phyloP scores from a whole-genome alignment of 2,113 vertebrate genomes.

The Channa argus region DNA sequence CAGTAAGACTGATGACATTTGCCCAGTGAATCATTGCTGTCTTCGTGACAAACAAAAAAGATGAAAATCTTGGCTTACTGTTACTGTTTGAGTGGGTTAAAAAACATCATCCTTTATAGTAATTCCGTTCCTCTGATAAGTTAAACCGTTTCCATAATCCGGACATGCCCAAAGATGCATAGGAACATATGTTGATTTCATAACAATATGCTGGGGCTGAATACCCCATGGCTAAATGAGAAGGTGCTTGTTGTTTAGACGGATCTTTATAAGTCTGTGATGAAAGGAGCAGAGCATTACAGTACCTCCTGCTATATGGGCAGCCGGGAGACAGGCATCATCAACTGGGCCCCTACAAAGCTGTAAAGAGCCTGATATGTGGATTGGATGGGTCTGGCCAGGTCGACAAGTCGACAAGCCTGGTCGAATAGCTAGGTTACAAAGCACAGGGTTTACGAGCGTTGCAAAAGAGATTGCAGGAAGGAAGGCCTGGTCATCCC shows the following conservation, averaged over 20 bases:
- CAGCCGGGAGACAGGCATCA: slow-evolving; percentile 47
- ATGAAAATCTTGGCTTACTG: neutral
- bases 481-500: neutral
- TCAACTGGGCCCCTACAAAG: neutral
- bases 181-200: slow-evolving; percentile 35
- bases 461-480: neutral
- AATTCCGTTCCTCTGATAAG: slow-evolving; percentile 1
- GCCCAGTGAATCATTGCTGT: neutral
- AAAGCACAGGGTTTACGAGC: slow-evolving; percentile 36
- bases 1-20: slow-evolving; percentile 10
- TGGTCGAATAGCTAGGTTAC: slow-evolving; percentile 29
- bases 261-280: slow-evolving; percentile 28
- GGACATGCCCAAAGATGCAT: slow-evolving; percentile 22
- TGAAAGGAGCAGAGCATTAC: slow-evolving; percentile 41
- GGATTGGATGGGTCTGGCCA: slow-evolving; percentile 22
- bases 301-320: slow-evolving; percentile 31
- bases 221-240: slow-evolving; percentile 31
- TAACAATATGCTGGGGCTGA: slow-evolving; percentile 16
- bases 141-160: slow-evolving; percentile 12
- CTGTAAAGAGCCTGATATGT: slow-evolving; percentile 52
- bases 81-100: no score
- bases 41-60: neutral
- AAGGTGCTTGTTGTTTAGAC: slow-evolving; percentile 25
- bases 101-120: slow-evolving; percentile 1
- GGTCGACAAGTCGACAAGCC: slow-evolving; percentile 12